A percentile compares a stretch with the other conserved stretches of the same genome.
Evolutionary conservation across 2,113 vertebrate genomes (phyloP).

Genomic region (Amphilophus citrinellus): DNA sequence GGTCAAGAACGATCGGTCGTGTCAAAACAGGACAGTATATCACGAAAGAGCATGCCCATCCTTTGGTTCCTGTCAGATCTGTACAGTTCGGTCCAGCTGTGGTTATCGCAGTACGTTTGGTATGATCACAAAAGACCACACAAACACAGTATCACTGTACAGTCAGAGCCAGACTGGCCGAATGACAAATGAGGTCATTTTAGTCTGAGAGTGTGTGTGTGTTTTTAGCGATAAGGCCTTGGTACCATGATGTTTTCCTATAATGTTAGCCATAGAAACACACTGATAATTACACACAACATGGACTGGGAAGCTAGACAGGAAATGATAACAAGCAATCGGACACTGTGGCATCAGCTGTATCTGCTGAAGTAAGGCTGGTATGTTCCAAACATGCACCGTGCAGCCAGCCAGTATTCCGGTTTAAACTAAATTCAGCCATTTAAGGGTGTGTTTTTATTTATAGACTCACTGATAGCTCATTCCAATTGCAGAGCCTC

Average conservation of each 20-base stretch:
- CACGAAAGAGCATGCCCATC: background rate
- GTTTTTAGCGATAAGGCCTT: slow-evolving; percentile 68
- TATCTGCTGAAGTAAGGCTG: slow-evolving; percentile 25
- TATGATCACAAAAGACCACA: slow-evolving; percentile 38
- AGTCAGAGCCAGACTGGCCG: slow-evolving; percentile 47
- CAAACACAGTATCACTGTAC: slow-evolving; percentile 44
- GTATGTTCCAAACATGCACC: background rate
- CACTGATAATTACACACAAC: slow-evolving; percentile 55
- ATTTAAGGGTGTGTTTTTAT: background rate
- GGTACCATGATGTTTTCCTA: slow-evolving; percentile 49
- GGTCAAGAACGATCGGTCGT: background rate
- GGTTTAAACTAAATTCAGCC: background rate
- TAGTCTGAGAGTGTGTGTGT: slow-evolving; percentile 37
- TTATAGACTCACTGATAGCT: background rate
- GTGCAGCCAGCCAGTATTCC: background rate
- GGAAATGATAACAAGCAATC: slow-evolving; percentile 72
- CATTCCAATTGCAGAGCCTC: background rate
- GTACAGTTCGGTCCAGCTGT: background rate
- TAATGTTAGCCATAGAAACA: slow-evolving; percentile 50
- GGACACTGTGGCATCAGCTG: slow-evolving; percentile 19
- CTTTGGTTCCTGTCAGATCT: background rate
- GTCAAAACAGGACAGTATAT: background rate
- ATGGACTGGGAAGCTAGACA: slow-evolving; percentile 42
- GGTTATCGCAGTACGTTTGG: background rate
- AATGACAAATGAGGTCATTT: slow-evolving; percentile 62